phyloP scores from a whole-genome alignment of 1,140 invertebrate genomes.

The Nebria ingens region DNA sequence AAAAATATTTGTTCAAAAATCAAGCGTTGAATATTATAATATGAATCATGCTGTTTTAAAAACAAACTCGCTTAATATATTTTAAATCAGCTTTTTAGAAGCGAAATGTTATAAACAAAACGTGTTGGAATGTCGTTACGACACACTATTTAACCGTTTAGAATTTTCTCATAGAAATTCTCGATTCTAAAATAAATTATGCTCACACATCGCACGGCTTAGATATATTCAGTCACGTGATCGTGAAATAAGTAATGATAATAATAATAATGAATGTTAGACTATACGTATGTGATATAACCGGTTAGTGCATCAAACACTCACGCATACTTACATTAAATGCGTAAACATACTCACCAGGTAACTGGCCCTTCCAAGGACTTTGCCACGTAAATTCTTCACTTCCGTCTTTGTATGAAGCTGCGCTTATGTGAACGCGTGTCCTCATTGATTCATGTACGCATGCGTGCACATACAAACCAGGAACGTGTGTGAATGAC shows the following conservation, averaged over 20 bases:
- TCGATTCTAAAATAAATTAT: neutral
- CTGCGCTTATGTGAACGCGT: too few species aligned
- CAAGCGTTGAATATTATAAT: too few species aligned
- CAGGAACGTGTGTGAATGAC: too few species aligned
- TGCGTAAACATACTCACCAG: too few species aligned
- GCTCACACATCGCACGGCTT: neutral
- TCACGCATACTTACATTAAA: neutral
- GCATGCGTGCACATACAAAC: too few species aligned
- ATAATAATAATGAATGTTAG: neutral
- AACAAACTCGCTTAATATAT: neutral
- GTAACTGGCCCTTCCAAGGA: too few species aligned
- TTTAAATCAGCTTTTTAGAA: neutral
- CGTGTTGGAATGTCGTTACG: neutral
- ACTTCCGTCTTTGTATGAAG: too few species aligned
- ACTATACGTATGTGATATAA: neutral
- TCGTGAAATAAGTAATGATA: neutral
- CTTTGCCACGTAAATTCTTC: too few species aligned
- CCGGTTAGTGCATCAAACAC: neutral
- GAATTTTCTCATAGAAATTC: neutral
- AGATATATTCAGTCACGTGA: neutral
- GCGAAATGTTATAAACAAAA: neutral
- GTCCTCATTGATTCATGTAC: too few species aligned
- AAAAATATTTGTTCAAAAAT: neutral
- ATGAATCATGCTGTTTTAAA: too few species aligned
- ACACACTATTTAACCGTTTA: neutral